Evolutionary conservation across 1,140 invertebrate species (phyloP), one percentile per base, ranked within the genome.

Genomic region (Drosophila littoralis): DNA sequence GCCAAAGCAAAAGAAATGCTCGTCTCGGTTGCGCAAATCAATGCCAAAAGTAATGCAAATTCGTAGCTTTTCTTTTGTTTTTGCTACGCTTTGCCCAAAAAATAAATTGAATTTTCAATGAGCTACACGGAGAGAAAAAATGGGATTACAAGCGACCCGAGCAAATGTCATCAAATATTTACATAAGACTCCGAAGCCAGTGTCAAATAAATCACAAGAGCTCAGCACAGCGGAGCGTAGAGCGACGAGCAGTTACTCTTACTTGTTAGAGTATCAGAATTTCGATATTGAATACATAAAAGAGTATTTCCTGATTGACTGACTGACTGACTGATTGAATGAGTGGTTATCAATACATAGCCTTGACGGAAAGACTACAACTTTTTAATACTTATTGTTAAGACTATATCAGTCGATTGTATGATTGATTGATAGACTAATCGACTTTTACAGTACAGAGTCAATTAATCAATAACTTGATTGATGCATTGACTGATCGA

Each of bases 31-130:
- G 68, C 45, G 8, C 77, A 88, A 86, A 88, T 86, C 82, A 86
- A 86, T 86, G 83, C 83, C 76, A 88, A 77, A 86, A 77, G 65
- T 69, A 88, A 88, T 82, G 79, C 79, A 82, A 79, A 88, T 82
- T 78, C 38, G 33, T 17, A 58, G 35, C 32, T 58, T 28, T 32
- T 45, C 6, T 22, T 52, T 43, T 35, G 33, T 28, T 48, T 43
- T 50, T 45, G 40, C 32, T 46, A 46, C 59, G 63, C 68, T 46
- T 59, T 48, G 46, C 12, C 46, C 67, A 70, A 69, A 79, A 85
- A 82, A 83, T 82, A 86, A 86, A 86, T 88, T 79, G 83, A 86
- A 86, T 86, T 89, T 86, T 88, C 79, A 80, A 86, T 83, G 67
- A 86, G 74, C 22, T 28, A 67, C 57, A 63, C 58, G 60, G 48